Conservation (phyloP, 35 echinoderm and acorn worm species). For the Ophiothrix spiculata region DNA sequence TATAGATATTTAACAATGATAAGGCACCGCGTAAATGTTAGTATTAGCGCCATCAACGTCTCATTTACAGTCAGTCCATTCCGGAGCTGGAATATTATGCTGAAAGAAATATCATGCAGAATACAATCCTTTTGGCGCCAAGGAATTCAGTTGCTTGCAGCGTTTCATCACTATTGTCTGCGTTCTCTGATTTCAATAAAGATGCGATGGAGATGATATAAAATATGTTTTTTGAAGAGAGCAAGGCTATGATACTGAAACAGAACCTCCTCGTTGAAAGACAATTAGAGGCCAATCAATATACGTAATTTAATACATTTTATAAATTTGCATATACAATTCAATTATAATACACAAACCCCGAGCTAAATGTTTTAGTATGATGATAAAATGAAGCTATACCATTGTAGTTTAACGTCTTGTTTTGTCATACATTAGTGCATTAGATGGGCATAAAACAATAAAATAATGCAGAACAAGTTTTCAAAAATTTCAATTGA, state of each 20-base stretch:
- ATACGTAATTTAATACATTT: not conserved
- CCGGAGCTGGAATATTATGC: not conserved
- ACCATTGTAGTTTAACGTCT: not conserved
- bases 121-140: not conserved
- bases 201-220: slow-evolving; percentile 2
- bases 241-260: not conserved
- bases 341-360: not conserved
- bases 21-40: no score
- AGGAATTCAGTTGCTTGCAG: not conserved
- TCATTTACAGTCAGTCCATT: not conserved
- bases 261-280: not conserved
- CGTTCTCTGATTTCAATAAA: not conserved
- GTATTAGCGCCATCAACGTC: not conserved
- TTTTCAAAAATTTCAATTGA: not conserved
- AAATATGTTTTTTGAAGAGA: slow-evolving; percentile 8
- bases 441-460: no score
- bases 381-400: no score
- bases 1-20: no score
- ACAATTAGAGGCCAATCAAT: not conserved
- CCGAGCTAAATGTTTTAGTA: no score
- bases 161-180: slow-evolving; percentile 2
- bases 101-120: not conserved
- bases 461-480: no score
- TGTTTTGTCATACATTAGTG: not conserved
- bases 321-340: not conserved